A percentile compares a stretch with the other conserved stretches of the same genome.
phyloP scores from a whole-genome alignment of 1,140 invertebrate species.

The Musca vetustissima region DNA sequence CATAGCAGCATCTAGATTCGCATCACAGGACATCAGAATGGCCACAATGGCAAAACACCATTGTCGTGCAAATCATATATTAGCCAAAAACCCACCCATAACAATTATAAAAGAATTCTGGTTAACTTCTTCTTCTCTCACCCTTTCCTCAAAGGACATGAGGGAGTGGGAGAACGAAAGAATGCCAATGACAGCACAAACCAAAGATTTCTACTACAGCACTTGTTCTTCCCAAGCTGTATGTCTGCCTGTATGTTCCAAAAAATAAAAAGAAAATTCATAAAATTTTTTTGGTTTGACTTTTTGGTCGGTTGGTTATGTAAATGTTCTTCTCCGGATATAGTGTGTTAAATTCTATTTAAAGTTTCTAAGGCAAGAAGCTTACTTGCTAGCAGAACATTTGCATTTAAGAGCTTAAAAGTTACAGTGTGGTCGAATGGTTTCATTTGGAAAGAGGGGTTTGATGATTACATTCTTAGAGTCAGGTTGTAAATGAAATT shows the following conservation, averaged over 20 bases:
- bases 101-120: constrained; percentile 3
- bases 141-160: background rate
- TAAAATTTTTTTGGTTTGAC: too few species aligned
- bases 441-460: too few species aligned
- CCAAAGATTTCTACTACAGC: background rate
- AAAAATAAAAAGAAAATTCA: background rate
- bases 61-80: background rate
- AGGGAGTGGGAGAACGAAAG: too few species aligned
- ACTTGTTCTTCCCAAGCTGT: background rate
- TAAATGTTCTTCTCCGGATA: background rate
- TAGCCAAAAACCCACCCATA: constrained; percentile 10
- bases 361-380: too few species aligned
- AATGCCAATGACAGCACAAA: background rate
- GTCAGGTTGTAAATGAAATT: too few species aligned
- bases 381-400: too few species aligned
- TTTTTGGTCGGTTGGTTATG: background rate
- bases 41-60: background rate
- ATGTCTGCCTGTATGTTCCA: background rate
- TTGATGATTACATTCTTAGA: too few species aligned
- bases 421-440: too few species aligned
- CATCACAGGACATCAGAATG: too few species aligned
- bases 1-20: too few species aligned
- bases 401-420: too few species aligned
- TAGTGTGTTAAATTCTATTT: background rate
- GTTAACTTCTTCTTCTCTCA: too few species aligned